phyloP scores from a whole-genome alignment of 2,888 invertebrate genomes.

The Coenonympha arcania region DNA sequence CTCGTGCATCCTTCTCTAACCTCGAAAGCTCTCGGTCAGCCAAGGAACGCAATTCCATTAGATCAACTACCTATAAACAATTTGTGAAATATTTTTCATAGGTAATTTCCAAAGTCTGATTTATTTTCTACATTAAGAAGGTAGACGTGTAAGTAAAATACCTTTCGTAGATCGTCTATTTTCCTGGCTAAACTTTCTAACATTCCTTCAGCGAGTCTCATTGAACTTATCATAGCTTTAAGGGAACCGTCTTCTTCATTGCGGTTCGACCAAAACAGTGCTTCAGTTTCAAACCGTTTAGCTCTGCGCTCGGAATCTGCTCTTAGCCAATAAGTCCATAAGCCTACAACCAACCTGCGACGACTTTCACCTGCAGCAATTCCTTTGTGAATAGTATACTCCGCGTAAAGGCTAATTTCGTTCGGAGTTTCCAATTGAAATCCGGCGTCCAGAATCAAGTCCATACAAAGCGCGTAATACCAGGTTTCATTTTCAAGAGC shows the following conservation, averaged over 20 bases:
- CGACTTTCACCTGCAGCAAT: conserved; percentile 41
- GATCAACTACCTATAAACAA: conserved; percentile 52
- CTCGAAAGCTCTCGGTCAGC: conserved; percentile 54
- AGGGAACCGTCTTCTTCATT: conserved; percentile 46
- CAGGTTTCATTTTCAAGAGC: conserved; percentile 56
- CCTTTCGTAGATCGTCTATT: conserved; percentile 62
- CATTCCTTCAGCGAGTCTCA: conserved; percentile 65
- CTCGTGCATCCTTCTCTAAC: conserved; percentile 50
- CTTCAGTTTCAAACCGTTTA: conserved; percentile 58
- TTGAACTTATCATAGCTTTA: conserved; percentile 47
- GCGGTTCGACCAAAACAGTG: conserved; percentile 45
- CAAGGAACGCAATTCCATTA: conserved; percentile 63
- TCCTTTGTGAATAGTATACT: conserved; percentile 44
- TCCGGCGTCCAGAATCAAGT: conserved; percentile 73
- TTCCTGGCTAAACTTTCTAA: conserved; percentile 63
- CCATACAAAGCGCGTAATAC: conserved; percentile 75
- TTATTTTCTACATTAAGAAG: too few species aligned
- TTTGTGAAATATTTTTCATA: background rate
- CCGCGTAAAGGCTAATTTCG: conserved; percentile 58
- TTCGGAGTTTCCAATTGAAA: conserved; percentile 67
- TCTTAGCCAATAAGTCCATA: conserved; percentile 66
- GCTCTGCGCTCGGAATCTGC: conserved; percentile 49
- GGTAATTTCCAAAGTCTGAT: background rate
- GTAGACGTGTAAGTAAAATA: conserved; percentile 23
- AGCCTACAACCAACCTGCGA: conserved; percentile 49